Conservation (phyloP, 2,113 vertebrate genomes). For the Pseudopodoces humilis region DNA sequence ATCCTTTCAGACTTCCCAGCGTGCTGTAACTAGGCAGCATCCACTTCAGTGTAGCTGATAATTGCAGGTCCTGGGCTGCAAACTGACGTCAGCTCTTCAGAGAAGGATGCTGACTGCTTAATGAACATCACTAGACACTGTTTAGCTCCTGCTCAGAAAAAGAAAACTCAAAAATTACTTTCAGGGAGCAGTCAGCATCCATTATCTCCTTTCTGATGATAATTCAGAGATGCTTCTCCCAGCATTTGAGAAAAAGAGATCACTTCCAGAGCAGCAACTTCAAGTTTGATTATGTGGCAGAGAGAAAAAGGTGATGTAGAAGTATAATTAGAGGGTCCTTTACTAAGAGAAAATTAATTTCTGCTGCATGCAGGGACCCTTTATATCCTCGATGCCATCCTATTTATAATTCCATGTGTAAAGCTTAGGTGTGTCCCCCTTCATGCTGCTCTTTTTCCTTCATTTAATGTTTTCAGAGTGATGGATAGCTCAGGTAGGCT, state of each 20-base stretch:
- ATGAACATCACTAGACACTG: conserved; percentile 54
- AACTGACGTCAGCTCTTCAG: conserved; percentile 56
- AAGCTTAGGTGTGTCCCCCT: neutral
- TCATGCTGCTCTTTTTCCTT: neutral
- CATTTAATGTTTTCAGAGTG: neutral
- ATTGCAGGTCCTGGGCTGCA: conserved; percentile 61
- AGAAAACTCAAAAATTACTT: conserved; percentile 30
- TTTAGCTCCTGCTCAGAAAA: conserved; percentile 39
- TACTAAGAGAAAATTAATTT: conserved; percentile 21
- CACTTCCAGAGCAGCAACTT: neutral
- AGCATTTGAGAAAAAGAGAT: neutral
- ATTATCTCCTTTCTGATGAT: conserved; percentile 48
- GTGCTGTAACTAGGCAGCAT: conserved; percentile 49
- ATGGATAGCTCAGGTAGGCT: neutral
- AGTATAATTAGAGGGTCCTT: neutral
- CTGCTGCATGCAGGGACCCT: neutral
- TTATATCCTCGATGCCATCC: neutral
- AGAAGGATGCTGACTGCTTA: conserved; percentile 63
- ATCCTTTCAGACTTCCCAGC: neutral
- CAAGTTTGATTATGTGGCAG: neutral
- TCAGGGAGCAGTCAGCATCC: conserved; percentile 25
- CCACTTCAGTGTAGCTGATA: conserved; percentile 59
- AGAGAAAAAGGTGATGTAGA: neutral
- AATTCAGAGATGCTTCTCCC: conserved; percentile 21
- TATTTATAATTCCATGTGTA: neutral